A percentile compares a stretch with the other conserved stretches of the same genome.
These are phyloP conservation scores for Diaperis boleti DNA, from an alignment of 2,888 invertebrate genomes.

Conservation along the genomic window DNA sequence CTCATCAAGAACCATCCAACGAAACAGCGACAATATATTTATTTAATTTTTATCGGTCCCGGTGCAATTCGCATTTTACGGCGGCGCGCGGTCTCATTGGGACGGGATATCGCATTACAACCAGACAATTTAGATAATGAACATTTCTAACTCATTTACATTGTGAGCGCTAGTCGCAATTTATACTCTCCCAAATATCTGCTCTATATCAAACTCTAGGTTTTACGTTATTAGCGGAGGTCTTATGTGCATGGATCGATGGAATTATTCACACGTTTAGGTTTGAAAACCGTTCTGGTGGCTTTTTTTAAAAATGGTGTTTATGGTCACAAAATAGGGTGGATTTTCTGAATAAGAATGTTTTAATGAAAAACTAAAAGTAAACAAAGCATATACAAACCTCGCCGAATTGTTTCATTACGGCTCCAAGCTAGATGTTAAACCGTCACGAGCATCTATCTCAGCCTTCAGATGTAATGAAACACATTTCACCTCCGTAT, in stretches of 20 bases:
- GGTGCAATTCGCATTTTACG: conserved; percentile 50
- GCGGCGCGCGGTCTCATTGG: conserved; percentile 50
- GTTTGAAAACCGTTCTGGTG: not conserved
- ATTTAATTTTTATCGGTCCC: conserved; percentile 54
- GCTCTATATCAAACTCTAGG: conserved; percentile 42
- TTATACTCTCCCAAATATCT: conserved; percentile 45
- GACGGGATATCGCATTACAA: conserved; percentile 56
- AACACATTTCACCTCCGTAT: too few species aligned
- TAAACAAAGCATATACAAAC: too few species aligned
- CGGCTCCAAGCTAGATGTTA: too few species aligned
- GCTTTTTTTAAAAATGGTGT: not conserved
- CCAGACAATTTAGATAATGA: conserved; percentile 62
- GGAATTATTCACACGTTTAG: conserved; percentile 10
- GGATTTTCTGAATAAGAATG: too few species aligned
- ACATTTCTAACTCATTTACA: conserved; percentile 61
- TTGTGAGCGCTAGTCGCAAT: conserved; percentile 52
- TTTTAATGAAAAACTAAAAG: too few species aligned
- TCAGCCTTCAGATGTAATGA: conserved; percentile 15
- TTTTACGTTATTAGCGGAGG: conserved; percentile 34
- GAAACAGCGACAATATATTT: conserved; percentile 46
- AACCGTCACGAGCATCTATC: too few species aligned
- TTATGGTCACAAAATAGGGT: not conserved
- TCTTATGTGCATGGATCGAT: conserved; percentile 10
- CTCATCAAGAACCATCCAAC: conserved; percentile 42
- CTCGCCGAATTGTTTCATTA: too few species aligned